phyloP scores from a whole-genome alignment of 2,888 invertebrate species.

The Diaperis boleti region DNA sequence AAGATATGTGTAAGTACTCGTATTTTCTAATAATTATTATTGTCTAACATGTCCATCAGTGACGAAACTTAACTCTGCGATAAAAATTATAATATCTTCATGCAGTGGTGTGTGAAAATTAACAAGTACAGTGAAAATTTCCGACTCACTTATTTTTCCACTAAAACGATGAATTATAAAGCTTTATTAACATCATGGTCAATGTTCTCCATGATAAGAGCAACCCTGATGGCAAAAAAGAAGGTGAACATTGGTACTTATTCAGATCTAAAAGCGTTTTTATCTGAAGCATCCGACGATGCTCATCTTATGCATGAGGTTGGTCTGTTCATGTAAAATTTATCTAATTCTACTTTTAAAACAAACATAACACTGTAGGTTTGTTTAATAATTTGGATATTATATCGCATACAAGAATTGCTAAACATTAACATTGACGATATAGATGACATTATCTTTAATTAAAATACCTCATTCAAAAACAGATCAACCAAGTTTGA shows the following conservation, averaged over 20 bases:
- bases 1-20: no score
- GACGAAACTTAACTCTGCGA: no score
- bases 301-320: background rate
- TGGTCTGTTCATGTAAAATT: background rate
- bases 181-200: background rate
- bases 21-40: no score
- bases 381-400: no score
- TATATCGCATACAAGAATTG: no score
- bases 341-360: no score
- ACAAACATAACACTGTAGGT: no score
- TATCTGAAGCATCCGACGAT: background rate
- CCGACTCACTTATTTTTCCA: background rate
- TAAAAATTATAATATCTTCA: background rate
- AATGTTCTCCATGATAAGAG: slow-evolving; percentile 3
- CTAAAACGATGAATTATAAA: background rate
- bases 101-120: background rate
- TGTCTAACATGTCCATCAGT: no score
- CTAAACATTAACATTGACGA: no score
- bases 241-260: background rate
- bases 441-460: no score
- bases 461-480: no score
- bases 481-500: no score
- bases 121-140: slow-evolving; percentile 1
- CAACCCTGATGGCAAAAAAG: background rate
- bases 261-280: background rate